A percentile compares a stretch with the other conserved stretches of the same genome.
Evolutionary conservation across 2,888 invertebrate genomes (phyloP).

Genomic region (Epinotia ramella): DNA sequence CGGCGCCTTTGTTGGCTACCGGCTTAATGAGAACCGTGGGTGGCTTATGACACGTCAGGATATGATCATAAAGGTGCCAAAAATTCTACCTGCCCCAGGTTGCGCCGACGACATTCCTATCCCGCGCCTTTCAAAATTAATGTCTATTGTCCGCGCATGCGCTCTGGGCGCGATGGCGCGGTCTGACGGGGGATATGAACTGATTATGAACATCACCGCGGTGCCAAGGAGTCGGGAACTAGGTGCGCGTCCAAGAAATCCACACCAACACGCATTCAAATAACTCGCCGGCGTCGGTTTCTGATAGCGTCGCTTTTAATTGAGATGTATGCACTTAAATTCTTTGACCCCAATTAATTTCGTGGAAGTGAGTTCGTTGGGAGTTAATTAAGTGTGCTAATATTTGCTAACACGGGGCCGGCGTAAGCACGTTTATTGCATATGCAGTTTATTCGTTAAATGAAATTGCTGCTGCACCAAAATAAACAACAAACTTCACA

Average conservation of each 20-base stretch:
- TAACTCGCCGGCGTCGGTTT: slow-evolving; percentile 60
- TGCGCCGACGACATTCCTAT: slow-evolving; percentile 78
- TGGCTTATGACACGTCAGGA: slow-evolving; percentile 83
- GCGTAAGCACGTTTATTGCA: slow-evolving; percentile 57
- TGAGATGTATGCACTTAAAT: slow-evolving; percentile 82
- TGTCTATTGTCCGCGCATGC: slow-evolving; percentile 73
- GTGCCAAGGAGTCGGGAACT: slow-evolving; percentile 28
- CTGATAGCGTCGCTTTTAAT: slow-evolving; percentile 69
- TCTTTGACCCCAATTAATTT: slow-evolving; percentile 83
- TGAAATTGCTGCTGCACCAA: slow-evolving; percentile 26
- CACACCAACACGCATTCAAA: slow-evolving; percentile 51
- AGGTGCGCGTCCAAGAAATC: slow-evolving; percentile 24
- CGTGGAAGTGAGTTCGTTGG: slow-evolving; percentile 77
- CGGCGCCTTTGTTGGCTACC: slow-evolving; percentile 82
- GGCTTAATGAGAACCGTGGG: slow-evolving; percentile 82
- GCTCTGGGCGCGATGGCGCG: slow-evolving; percentile 49
- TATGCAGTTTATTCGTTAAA: slow-evolving; percentile 54
- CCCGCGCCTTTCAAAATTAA: slow-evolving; percentile 80
- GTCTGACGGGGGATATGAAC: slow-evolving; percentile 34
- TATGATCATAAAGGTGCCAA: slow-evolving; percentile 84
- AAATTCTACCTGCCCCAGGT: slow-evolving; percentile 79
- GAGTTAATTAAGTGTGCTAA: slow-evolving; percentile 79
- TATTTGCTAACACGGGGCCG: slow-evolving; percentile 70
- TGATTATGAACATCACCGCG: slow-evolving; percentile 58
- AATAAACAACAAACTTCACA: slow-evolving; percentile 35